Percentiles rank a stretch among this genome's conserved stretches.
These are phyloP conservation scores for Carcinoscorpius rotundicauda DNA, from an alignment of 1,140 invertebrate genomes.

Conservation along the genomic window DNA sequence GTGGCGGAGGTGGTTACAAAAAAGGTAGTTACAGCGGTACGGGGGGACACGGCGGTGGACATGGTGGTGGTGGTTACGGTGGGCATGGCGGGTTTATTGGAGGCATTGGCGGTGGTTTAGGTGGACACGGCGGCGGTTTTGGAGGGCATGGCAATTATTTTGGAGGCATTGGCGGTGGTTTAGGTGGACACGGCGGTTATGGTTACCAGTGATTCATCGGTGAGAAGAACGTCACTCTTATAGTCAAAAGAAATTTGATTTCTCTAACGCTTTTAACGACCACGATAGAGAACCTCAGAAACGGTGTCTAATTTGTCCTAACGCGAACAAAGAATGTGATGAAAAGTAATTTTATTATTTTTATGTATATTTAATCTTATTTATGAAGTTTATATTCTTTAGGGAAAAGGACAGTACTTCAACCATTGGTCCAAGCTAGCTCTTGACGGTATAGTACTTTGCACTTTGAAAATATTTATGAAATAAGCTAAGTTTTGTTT, in stretches of 20 bases:
- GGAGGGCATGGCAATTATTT: not conserved
- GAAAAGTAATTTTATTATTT: too few relatives aligned
- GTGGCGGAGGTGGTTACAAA: constrained; percentile 5
- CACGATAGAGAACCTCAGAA: too few relatives aligned
- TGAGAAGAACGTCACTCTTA: constrained; percentile 9
- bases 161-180: constrained; percentile 7
- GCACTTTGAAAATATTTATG: too few relatives aligned
- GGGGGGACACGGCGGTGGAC: constrained; percentile 3
- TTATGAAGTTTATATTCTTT: too few relatives aligned
- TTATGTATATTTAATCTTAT: too few relatives aligned
- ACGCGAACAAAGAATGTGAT: too few relatives aligned
- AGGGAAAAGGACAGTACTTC: too few relatives aligned
- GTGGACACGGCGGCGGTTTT: constrained; percentile 11
- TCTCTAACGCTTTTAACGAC: too few relatives aligned
- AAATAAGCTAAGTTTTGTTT: too few relatives aligned
- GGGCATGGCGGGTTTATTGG: constrained; percentile 15
- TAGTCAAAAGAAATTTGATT: not conserved
- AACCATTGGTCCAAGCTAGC: too few relatives aligned
- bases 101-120: constrained; percentile 6
- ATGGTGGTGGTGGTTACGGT: constrained; percentile 3
- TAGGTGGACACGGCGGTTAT: constrained; percentile 8
- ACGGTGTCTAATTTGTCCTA: too few relatives aligned
- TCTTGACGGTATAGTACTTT: too few relatives aligned
- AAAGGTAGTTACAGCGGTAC: constrained; percentile 3
- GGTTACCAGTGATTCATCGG: constrained; percentile 8